These are phyloP conservation scores for Furcula furcula DNA, from an alignment of 2,888 invertebrate genomes.

Conservation along the genomic window DNA sequence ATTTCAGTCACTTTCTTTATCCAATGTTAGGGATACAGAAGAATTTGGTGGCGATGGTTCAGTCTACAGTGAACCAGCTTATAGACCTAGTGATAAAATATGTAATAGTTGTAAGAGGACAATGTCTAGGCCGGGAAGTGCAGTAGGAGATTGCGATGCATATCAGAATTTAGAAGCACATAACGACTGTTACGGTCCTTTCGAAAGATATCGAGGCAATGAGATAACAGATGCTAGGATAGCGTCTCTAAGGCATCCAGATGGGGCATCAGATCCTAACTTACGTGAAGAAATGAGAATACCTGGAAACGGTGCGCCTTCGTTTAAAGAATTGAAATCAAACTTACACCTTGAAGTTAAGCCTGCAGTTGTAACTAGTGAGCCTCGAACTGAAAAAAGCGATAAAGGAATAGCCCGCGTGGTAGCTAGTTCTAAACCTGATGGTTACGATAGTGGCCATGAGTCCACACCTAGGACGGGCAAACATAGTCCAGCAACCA, in stretches of 20 bases:
- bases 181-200: slow-evolving; percentile 80
- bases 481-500: slow-evolving; percentile 89
- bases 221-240: slow-evolving; percentile 81
- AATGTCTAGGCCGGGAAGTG: slow-evolving; percentile 85
- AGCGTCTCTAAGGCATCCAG: slow-evolving; percentile 92
- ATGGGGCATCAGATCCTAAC: slow-evolving; percentile 96
- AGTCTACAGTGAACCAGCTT: slow-evolving; percentile 93
- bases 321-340: slow-evolving; percentile 81
- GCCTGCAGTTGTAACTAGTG: slow-evolving; percentile 81
- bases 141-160: slow-evolving; percentile 84
- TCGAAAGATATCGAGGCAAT: slow-evolving; percentile 83
- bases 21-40: slow-evolving; percentile 86
- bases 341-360: slow-evolving; percentile 74
- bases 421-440: slow-evolving; percentile 84
- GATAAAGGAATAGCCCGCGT: slow-evolving; percentile 85
- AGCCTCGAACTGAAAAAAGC: slow-evolving; percentile 82
- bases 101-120: slow-evolving; percentile 89
- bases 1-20: slow-evolving; percentile 86
- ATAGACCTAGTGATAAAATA: slow-evolving; percentile 86
- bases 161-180: slow-evolving; percentile 81
- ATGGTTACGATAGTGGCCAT: slow-evolving; percentile 92
- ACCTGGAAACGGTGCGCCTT: slow-evolving; percentile 84
- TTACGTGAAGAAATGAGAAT: slow-evolving; percentile 86
- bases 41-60: slow-evolving; percentile 88
- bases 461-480: slow-evolving; percentile 92